These are phyloP conservation scores for Antechinus flavipes DNA, from an alignment of 2,113 vertebrate genomes.

Conservation along the genomic window DNA sequence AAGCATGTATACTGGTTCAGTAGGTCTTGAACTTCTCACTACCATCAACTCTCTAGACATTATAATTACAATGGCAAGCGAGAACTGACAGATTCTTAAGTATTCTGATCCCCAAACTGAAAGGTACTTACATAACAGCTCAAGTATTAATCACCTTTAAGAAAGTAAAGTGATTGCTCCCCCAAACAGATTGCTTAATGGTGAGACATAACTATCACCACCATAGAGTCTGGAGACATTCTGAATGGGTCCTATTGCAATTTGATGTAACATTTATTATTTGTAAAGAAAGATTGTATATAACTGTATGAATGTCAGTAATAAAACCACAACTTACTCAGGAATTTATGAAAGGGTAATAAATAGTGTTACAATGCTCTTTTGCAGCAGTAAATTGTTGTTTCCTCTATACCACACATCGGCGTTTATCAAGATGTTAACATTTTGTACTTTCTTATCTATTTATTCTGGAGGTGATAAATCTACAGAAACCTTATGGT, in stretches of 20 bases:
- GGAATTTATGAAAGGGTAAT: not conserved
- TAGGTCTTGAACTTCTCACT: not conserved
- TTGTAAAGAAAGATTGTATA: not conserved
- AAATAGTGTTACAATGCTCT: not conserved
- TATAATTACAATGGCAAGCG: not conserved
- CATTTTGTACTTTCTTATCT: not conserved
- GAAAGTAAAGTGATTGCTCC: not conserved
- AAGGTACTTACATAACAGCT: not conserved
- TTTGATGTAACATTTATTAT: not conserved
- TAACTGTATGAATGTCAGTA: not conserved
- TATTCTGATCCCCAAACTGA: not conserved
- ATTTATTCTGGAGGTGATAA: not conserved
- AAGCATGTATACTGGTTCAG: not conserved
- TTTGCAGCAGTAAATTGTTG: not conserved
- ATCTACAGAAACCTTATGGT: not conserved
- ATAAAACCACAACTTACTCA: slow-evolving; percentile 43
- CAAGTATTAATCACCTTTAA: not conserved
- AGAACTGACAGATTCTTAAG: not conserved
- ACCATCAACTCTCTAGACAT: not conserved
- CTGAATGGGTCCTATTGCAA: not conserved
- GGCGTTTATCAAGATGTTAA: not conserved
- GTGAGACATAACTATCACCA: not conserved
- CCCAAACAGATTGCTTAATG: not conserved
- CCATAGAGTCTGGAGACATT: not conserved
- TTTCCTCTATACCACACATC: not conserved